Evolutionary conservation across 2,113 vertebrate genomes (phyloP).

Genomic region (Neodon shergylaensis): DNA sequence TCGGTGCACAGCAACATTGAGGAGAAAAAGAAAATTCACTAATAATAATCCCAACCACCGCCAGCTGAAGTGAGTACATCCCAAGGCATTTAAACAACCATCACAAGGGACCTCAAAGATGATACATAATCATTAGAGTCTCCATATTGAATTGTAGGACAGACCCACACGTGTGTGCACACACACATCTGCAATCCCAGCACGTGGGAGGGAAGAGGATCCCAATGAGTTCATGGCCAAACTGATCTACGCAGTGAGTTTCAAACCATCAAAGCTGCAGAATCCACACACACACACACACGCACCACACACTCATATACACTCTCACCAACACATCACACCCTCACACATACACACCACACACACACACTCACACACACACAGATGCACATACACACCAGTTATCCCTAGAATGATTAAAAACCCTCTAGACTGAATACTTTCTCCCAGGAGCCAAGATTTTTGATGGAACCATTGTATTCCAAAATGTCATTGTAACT

Average conservation of each 20-base stretch:
- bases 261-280: not conserved
- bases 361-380: too few relatives aligned
- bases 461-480: not conserved
- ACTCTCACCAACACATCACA: too few relatives aligned
- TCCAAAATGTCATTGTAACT: slow-evolving; percentile 21
- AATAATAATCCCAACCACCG: not conserved
- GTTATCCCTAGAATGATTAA: not conserved
- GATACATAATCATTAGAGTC: not conserved
- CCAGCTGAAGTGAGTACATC: not conserved
- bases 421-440: not conserved
- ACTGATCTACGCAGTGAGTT: not conserved
- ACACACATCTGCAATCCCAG: not conserved
- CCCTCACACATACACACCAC: too few relatives aligned
- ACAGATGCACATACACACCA: not conserved
- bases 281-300: not conserved
- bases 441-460: not conserved
- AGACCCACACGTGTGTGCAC: not conserved
- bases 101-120: not conserved
- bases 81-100: not conserved
- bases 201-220: not conserved
- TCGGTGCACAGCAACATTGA: not conserved
- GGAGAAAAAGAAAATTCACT: not conserved
- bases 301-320: too few relatives aligned
- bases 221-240: not conserved
- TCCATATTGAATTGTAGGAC: not conserved